phyloP scores from a whole-genome alignment of 2,888 invertebrate genomes.

The Synanthedon formicaeformis region DNA sequence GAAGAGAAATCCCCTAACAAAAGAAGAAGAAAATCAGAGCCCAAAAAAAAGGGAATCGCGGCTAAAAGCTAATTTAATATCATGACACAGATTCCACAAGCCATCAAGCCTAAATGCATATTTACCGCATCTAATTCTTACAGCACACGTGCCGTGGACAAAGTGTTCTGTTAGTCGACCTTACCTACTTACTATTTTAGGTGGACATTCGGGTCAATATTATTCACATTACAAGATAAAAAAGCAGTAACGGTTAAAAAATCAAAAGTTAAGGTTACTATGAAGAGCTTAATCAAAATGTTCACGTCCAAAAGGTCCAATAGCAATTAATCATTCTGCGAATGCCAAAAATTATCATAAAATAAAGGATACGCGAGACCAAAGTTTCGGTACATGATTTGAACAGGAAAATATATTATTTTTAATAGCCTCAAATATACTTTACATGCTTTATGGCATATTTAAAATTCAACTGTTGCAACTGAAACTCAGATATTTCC shows the following conservation, averaged over 20 bases:
- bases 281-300: constrained; percentile 28
- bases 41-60: no score
- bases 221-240: constrained; percentile 16
- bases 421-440: no score
- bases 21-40: no score
- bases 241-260: constrained; percentile 18
- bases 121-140: not conserved
- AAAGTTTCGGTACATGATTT: no score
- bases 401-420: no score
- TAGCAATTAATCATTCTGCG: constrained; percentile 19
- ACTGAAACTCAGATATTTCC: no score
- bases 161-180: constrained; percentile 8
- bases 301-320: constrained; percentile 18
- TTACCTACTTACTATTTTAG: constrained; percentile 4
- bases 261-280: constrained; percentile 26
- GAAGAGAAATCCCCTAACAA: no score
- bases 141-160: not conserved
- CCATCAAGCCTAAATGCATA: not conserved
- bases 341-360: no score
- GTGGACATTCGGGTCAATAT: constrained; percentile 4
- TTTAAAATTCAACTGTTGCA: no score
- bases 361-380: no score
- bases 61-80: no score
- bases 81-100: not conserved
- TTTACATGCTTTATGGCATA: no score